phyloP scores from a whole-genome alignment of 2,888 invertebrate genomes.

The Diarsia mendica region DNA sequence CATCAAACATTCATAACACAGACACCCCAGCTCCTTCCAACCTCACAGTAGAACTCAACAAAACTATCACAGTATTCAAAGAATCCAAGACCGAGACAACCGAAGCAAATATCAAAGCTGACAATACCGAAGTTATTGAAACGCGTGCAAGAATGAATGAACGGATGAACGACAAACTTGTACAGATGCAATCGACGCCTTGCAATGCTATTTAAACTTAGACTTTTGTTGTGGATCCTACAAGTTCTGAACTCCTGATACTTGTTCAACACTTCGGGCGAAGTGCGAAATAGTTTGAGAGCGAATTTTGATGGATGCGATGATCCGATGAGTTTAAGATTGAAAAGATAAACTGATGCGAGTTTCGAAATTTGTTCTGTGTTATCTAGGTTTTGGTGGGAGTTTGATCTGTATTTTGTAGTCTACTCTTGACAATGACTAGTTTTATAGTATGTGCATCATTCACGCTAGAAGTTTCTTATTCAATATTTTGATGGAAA shows the following conservation, averaged over 20 bases:
- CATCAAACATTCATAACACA: not conserved
- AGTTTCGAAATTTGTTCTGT: constrained; percentile 41
- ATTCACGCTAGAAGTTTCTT: not conserved
- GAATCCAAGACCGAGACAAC: constrained; percentile 12
- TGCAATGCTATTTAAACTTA: constrained; percentile 65
- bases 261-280: constrained; percentile 38
- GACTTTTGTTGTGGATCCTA: constrained; percentile 53
- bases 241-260: constrained; percentile 53
- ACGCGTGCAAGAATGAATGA: constrained; percentile 60
- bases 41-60: not conserved
- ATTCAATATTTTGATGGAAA: not conserved
- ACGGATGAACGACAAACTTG: constrained; percentile 56
- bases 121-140: constrained; percentile 58
- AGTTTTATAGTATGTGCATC: not conserved
- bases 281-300: constrained; percentile 48
- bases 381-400: not conserved
- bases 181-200: constrained; percentile 59
- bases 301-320: constrained; percentile 50
- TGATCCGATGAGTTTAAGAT: constrained; percentile 50
- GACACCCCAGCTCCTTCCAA: not conserved
- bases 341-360: constrained; percentile 37
- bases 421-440: too few relatives aligned
- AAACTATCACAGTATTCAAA: constrained; percentile 35
- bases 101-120: constrained; percentile 53
- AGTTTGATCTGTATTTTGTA: constrained; percentile 1